Conservation (phyloP, 2,113 vertebrate genomes). For the Phyllostomus hastatus region DNA sequence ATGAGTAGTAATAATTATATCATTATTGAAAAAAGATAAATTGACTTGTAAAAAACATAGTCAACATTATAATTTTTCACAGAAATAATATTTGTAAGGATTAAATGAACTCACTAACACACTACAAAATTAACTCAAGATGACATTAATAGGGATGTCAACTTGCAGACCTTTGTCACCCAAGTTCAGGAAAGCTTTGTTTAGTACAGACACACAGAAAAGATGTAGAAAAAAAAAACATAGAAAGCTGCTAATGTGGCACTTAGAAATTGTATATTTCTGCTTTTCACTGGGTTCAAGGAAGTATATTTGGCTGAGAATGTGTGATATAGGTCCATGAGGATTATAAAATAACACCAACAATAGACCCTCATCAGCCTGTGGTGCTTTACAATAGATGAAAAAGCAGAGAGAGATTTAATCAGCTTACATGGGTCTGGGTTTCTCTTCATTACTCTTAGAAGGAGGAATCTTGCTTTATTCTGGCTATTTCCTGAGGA, state of each 20-base stretch:
- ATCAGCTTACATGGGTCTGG: conserved; percentile 17
- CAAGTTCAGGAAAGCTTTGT: not conserved
- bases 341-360: conserved; percentile 13
- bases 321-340: not conserved
- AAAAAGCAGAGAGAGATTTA: conserved; percentile 44
- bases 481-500: conserved; percentile 49
- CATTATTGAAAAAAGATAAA: not conserved
- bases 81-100: conserved; percentile 27
- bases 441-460: conserved; percentile 30
- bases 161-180: not conserved
- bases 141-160: conserved; percentile 26
- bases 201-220: not conserved
- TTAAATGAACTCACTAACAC: not conserved
- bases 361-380: not conserved
- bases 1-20: not conserved
- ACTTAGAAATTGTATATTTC: conserved; percentile 9
- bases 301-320: not conserved
- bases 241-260: not conserved
- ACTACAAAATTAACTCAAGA: conserved; percentile 19
- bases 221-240: not conserved
- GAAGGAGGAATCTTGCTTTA: conserved; percentile 49
- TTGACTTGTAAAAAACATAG: not conserved
- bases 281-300: not conserved
- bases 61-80: not conserved
- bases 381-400: conserved; percentile 28